Evolutionary conservation across 2,797 vertebrate species (phyloP), one percentile per base, ranked within the genome.

Genomic region (Semotilus atromaculatus): DNA sequence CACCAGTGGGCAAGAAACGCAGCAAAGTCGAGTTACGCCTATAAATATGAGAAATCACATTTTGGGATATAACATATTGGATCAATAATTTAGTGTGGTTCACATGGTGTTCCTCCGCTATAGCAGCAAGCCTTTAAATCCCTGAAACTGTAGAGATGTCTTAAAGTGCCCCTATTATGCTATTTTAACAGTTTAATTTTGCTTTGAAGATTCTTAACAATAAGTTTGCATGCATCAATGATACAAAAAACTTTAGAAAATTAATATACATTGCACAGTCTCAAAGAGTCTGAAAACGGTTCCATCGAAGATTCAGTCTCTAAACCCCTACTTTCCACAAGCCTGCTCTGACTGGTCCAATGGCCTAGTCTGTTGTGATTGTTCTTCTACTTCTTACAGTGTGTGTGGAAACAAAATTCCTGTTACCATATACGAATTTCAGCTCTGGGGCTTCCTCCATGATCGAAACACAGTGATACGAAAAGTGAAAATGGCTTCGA

Each of bases 1-100:
- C 64, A 82, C 74, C 48, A n/a, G 73, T 64, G 79, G 78, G 66
- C 82, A 72, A 66, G 67, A 77, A 86, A 81, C 18, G 9, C 55
- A 0, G 14, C 45, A 68, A 75, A 66, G 60, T 77, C 14, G 53
- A 70, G 36, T 48, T 51, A 51, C 48, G 66, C 53, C 82, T 9
- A 40, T 58, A 68, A 66, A 81, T 45, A 76, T 79, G 36, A 75
- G 43, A 68, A 21, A 36, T 51, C 66, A 23, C 62, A 38, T 36
- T 84, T 34, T n/a, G 29, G 5, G 81, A 81, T 45, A 51, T 16
- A 18, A 34, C n/a, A 23, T 26, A 19, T 60, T 43, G 74, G 36
- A 77, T 34, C 34, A 76, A 58, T 19, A 68, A 36, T 70, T 58
- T 36, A 45, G 26, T 68, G 19, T 36, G 38, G 19, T 36, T 70